Evolutionary conservation across 2,113 vertebrate species (phyloP).

Genomic region (Apodemus speciosus): DNA sequence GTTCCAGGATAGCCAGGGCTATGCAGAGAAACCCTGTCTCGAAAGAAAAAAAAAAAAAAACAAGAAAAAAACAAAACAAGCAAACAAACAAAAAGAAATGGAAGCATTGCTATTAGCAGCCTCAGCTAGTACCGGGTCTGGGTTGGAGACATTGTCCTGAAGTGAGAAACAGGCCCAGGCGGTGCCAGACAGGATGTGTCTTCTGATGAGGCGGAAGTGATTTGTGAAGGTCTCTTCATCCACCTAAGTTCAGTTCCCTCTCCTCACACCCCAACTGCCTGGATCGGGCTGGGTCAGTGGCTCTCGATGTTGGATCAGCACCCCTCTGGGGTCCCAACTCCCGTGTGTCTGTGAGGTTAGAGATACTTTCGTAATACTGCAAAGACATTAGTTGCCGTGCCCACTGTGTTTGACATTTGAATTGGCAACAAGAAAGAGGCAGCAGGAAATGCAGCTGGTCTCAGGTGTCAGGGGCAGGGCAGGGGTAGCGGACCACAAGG

Average conservation of each 20-base stretch:
- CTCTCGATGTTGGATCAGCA: neutral
- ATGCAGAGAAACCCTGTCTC: no score
- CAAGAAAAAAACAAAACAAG: no score
- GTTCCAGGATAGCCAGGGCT: no score
- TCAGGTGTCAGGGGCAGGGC: no score
- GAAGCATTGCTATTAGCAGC: neutral
- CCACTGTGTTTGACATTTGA: neutral
- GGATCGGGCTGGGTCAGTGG: fast-evolving
- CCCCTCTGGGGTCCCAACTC: neutral
- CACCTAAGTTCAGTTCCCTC: fast-evolving
- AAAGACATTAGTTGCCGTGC: neutral
- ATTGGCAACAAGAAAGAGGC: neutral
- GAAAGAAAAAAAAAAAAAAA: no score
- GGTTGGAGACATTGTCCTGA: neutral
- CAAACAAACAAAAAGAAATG: no score
- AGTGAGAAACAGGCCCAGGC: neutral
- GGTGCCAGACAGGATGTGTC: no score
- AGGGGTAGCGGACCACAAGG: neutral
- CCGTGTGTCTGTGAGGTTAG: neutral
- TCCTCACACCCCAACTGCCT: neutral
- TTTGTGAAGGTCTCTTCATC: neutral
- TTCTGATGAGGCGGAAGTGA: fast-evolving
- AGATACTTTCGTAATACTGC: neutral
- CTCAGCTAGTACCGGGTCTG: neutral
- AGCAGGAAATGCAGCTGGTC: no score